Evolutionary conservation across 1,140 invertebrate genomes (phyloP), one percentile per base, ranked within the genome.

Genomic region (Andricus grossulariae): DNA sequence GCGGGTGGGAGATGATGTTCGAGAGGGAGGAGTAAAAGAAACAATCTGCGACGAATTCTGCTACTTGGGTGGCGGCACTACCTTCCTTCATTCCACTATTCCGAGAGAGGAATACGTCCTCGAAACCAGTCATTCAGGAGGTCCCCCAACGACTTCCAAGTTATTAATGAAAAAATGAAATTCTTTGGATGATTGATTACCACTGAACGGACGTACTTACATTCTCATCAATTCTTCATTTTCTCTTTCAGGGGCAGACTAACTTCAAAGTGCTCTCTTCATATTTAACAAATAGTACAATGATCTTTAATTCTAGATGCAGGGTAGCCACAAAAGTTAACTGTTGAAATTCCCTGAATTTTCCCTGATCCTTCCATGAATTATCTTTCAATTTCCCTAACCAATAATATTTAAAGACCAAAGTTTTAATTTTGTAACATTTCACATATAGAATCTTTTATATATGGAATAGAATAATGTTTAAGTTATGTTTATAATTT

Each of bases 11-110:
- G 80, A 84, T 78, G 76, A 77, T 74, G 54, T 66, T 50, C 32
- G 57, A 75, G 60, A 51, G 57, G 54, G 54, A 72, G 52, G 39
- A 71, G n/a, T 75, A 78, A 75, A 74, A 76, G 73, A 82, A 86
- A 87, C 86, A 88, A 88, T 87, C 86, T 85, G 76, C 82, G 77
- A 81, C 82, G 84, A 86, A 87, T 84, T 80, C 79, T 74, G 83
- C 87, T 79, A 87, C 87, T 82, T 88, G 86, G 87, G 87, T 88
- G 85, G 87, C 82, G 79, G 39, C 39, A 77, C 71, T 76, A 32
- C 60, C 60, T 66, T 66, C 60, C 60, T 79, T 82, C 77, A 71
- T 82, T 77, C 80, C 75, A 75, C 77, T 75, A 79, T 79, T 79
- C 76, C 45, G 57, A 50, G 50, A 66, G 21, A 70, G 73, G 80